Evolutionary conservation across 2,113 vertebrate genomes (phyloP).

Genomic region (Thamnaconus septentrionalis): DNA sequence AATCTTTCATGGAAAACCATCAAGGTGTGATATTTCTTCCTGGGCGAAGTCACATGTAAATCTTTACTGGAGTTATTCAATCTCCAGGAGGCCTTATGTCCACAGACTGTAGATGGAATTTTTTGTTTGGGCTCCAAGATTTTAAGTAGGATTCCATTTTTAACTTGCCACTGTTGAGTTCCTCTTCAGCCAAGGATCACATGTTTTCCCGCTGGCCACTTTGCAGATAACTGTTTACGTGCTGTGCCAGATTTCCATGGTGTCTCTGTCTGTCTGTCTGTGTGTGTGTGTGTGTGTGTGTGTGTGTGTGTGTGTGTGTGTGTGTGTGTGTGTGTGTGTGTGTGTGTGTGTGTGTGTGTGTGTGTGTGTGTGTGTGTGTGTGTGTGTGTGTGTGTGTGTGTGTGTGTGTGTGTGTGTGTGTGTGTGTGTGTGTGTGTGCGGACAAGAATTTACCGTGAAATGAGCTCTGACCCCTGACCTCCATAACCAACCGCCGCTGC

Average conservation of each 20-base stretch:
- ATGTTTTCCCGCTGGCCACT: slow-evolving; percentile 36
- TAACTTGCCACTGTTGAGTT: slow-evolving; percentile 4
- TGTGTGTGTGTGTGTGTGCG: slow-evolving; percentile 19
- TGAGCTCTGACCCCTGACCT: slow-evolving; percentile 22
- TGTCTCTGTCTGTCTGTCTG: too few relatives aligned
- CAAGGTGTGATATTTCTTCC: slow-evolving; percentile 9
- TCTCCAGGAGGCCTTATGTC: too few relatives aligned
- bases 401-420: too few relatives aligned
- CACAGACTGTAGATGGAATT: neutral
- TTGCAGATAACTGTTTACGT: slow-evolving; percentile 21
- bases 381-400: too few relatives aligned
- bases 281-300: too few relatives aligned
- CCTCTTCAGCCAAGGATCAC: slow-evolving; percentile 19
- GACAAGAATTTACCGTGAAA: slow-evolving; percentile 39
- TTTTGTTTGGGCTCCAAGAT: neutral
- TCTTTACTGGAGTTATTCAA: too few relatives aligned
- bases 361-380: too few relatives aligned
- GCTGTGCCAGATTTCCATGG: slow-evolving; percentile 12
- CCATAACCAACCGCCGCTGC: slow-evolving; percentile 16
- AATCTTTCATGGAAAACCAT: neutral
- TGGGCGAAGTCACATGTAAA: neutral
- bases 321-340: too few relatives aligned
- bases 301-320: too few relatives aligned
- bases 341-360: too few relatives aligned
- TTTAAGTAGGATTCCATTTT: slow-evolving; percentile 9